These are phyloP conservation scores for Marmota monax DNA, from an alignment of 2,113 vertebrate species.

Conservation along the genomic window DNA sequence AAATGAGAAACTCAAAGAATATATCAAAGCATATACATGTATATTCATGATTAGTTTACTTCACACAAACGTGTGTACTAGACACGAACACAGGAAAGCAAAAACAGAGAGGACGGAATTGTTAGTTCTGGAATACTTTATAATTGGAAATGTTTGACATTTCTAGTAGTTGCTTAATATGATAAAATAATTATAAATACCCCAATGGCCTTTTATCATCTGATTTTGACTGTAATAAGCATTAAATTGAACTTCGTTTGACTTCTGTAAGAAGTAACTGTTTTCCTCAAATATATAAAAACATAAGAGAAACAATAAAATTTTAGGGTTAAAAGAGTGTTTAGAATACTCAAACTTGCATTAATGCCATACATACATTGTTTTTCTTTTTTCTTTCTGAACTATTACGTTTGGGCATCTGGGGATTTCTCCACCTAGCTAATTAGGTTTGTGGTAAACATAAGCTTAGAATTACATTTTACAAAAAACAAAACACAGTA, in stretches of 20 bases:
- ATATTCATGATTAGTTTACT: background rate
- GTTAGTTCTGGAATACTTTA: conserved; percentile 67
- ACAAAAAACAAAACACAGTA: background rate
- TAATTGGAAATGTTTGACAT: conserved; percentile 68
- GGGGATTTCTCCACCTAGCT: background rate
- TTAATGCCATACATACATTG: background rate
- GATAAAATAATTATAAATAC: conserved; percentile 58
- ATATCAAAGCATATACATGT: background rate
- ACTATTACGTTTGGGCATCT: background rate
- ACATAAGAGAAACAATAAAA: background rate
- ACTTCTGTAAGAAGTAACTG: conserved; percentile 6
- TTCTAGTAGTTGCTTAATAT: conserved; percentile 49
- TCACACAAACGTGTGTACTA: background rate
- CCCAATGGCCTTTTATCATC: conserved; percentile 61
- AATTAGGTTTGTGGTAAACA: background rate
- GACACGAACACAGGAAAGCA: conserved; percentile 55
- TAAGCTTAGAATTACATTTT: conserved; percentile 45
- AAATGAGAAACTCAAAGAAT: background rate
- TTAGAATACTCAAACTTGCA: background rate
- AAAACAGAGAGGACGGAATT: conserved; percentile 57
- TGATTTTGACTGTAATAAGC: conserved; percentile 74
- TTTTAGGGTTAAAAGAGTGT: background rate
- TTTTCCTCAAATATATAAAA: conserved; percentile 18
- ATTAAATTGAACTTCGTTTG: conserved; percentile 41
- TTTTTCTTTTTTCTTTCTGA: background rate